A percentile compares a stretch with the other conserved stretches of the same genome.
These are phyloP conservation scores for Scomber japonicus DNA, from an alignment of 2,113 vertebrate genomes.

Conservation along the genomic window DNA sequence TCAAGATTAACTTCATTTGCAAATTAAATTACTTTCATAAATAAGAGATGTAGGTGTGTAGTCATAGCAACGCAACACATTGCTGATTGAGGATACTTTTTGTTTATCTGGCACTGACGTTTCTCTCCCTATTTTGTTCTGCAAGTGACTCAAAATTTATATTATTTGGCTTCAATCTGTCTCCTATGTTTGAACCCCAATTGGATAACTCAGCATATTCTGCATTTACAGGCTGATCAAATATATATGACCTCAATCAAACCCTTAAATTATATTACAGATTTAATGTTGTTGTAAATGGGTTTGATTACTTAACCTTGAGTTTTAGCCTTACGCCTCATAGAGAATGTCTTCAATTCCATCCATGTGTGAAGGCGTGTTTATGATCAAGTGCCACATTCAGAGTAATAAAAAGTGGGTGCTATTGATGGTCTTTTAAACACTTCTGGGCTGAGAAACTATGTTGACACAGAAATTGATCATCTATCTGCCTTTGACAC, in stretches of 20 bases:
- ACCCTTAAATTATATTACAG: neutral
- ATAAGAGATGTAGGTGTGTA: conserved; percentile 78
- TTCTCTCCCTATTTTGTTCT: conserved; percentile 57
- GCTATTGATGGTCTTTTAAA: conserved; percentile 27
- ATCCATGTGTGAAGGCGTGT: conserved; percentile 29
- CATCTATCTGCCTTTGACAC: conserved; percentile 34
- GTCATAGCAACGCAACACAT: conserved; percentile 78
- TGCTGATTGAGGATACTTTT: conserved; percentile 61
- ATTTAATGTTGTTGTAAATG: neutral
- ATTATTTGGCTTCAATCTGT: conserved; percentile 50
- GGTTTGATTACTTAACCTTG: neutral
- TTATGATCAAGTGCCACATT: conserved; percentile 38
- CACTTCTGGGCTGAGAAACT: conserved; percentile 12
- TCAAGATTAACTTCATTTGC: conserved; percentile 66
- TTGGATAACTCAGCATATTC: conserved; percentile 3
- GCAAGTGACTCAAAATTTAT: conserved; percentile 35
- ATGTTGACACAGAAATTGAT: conserved; percentile 46
- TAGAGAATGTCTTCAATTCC: conserved; percentile 1
- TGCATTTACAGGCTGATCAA: neutral
- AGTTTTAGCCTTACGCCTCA: neutral
- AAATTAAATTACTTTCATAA: conserved; percentile 75
- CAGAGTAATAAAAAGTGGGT: conserved; percentile 37
- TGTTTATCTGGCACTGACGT: conserved; percentile 62
- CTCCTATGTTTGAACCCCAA: conserved; percentile 38
- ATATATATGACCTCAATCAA: neutral